Percentiles rank a stretch among this genome's conserved stretches.
Conservation (phyloP, 1,140 invertebrate genomes). For the Drosophila carrolli region DNA sequence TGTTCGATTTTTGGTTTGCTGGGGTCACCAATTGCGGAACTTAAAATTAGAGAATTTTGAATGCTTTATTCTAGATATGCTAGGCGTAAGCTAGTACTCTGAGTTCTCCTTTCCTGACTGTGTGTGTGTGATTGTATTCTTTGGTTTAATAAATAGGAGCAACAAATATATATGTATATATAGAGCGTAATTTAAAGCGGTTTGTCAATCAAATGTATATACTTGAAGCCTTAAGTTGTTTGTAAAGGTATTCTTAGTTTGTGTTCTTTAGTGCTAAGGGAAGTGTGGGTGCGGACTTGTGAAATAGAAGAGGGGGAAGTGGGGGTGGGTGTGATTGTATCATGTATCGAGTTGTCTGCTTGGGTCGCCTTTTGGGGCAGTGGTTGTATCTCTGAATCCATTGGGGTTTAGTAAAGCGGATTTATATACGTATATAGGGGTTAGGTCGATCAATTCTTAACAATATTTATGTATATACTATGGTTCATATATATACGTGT, state of each 20-base stretch:
- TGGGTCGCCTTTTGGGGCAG: slow-evolving; percentile 18
- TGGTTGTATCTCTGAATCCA: slow-evolving; percentile 23
- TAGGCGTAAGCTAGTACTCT: slow-evolving; percentile 26
- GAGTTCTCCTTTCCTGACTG: slow-evolving; percentile 17
- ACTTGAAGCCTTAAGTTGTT: slow-evolving; percentile 53
- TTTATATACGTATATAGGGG: slow-evolving; percentile 50
- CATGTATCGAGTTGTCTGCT: slow-evolving; percentile 53
- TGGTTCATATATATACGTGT: slow-evolving; percentile 15
- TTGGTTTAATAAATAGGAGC: slow-evolving; percentile 27
- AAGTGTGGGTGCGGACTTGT: neutral
- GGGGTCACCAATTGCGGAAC: slow-evolving; percentile 60
- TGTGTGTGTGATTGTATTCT: slow-evolving; percentile 30
- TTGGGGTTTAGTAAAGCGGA: slow-evolving; percentile 42
- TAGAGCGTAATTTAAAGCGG: slow-evolving; percentile 68
- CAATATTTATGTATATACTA: slow-evolving; percentile 40
- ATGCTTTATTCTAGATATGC: slow-evolving; percentile 34
- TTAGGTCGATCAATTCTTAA: slow-evolving; percentile 56
- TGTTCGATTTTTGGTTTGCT: slow-evolving; percentile 14
- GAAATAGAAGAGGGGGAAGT: neutral
- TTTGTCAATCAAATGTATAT: slow-evolving; percentile 54
- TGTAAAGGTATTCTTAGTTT: slow-evolving; percentile 26
- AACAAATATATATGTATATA: slow-evolving; percentile 52
- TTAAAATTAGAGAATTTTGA: slow-evolving; percentile 72
- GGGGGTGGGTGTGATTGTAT: slow-evolving; percentile 37
- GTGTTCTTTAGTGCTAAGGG: slow-evolving; percentile 34